A percentile compares a stretch with the other conserved stretches of the same genome.
Evolutionary conservation across 64 coral and sea anemone species (phyloP).

Genomic region (Cladopsammia gracilis): DNA sequence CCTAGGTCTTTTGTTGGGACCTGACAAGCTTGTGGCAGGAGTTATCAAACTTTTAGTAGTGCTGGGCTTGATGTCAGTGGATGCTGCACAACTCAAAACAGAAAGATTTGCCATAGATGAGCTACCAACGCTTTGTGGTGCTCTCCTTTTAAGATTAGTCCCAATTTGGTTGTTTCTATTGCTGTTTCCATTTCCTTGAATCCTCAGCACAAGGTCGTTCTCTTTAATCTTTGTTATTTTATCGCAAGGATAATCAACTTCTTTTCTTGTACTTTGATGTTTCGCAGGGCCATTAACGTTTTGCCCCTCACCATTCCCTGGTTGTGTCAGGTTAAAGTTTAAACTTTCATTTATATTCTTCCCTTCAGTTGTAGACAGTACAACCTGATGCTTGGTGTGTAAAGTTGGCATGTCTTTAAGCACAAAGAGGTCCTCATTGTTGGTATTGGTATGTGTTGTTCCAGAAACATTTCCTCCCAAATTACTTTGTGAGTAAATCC

Average conservation of each 20-base stretch:
- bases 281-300: too few species aligned
- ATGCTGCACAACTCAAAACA: background rate
- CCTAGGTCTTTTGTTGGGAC: background rate
- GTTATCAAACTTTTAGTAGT: background rate
- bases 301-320: background rate
- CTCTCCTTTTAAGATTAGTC: background rate
- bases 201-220: background rate
- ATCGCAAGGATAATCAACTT: background rate
- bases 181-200: background rate
- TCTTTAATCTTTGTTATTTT: background rate
- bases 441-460: too few species aligned
- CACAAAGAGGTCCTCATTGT: too few species aligned
- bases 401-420: too few species aligned
- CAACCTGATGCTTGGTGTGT: background rate
- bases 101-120: background rate
- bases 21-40: slow-evolving; percentile 25
- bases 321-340: background rate
- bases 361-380: background rate
- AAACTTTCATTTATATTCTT: background rate
- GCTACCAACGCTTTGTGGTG: background rate
- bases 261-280: background rate
- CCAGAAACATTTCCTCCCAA: background rate
- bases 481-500: background rate
- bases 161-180: background rate
- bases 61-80: too few species aligned